Evolutionary conservation across 2,888 invertebrate genomes (phyloP).

Genomic region (Hypena proboscidalis): DNA sequence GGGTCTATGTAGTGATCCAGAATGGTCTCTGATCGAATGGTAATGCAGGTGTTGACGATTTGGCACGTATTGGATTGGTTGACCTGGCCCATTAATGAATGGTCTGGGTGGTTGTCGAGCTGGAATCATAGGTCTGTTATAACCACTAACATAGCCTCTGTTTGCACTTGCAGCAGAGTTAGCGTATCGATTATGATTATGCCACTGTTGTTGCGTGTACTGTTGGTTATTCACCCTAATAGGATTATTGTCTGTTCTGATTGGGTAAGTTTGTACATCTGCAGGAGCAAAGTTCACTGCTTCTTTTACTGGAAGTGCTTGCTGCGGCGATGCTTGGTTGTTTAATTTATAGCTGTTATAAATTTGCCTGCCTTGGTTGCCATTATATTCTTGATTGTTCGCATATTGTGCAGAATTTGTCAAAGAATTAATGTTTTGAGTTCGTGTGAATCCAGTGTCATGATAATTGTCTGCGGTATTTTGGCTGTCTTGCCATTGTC

Average conservation of each 20-base stretch:
- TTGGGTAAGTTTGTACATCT: constrained; percentile 1
- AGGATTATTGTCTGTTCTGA: constrained; percentile 1
- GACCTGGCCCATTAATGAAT: no score
- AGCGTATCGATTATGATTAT: constrained; percentile 6
- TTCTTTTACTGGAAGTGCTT: not conserved
- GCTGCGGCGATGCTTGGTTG: not conserved
- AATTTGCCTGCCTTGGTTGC: constrained; percentile 8
- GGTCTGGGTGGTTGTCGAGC: constrained; percentile 14
- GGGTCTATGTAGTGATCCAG: not conserved
- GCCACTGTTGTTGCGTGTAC: constrained; percentile 14
- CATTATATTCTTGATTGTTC: constrained; percentile 9
- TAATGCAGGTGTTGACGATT: constrained; percentile 6
- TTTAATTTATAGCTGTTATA: constrained; percentile 9
- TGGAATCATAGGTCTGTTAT: constrained; percentile 3
- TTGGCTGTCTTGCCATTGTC: constrained; percentile 28
- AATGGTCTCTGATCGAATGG: no score
- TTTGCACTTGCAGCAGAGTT: constrained; percentile 1
- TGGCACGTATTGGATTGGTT: not conserved
- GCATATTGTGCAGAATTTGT: constrained; percentile 6
- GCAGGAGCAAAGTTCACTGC: not conserved
- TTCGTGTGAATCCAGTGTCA: constrained; percentile 20
- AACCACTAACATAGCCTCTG: not conserved
- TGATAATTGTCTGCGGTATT: constrained; percentile 17
- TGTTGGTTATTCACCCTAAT: constrained; percentile 3
- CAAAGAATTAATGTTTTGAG: constrained; percentile 20